Base-by-base conservation (phyloP, 1,140 invertebrate species). In the Panagrolaimus sp. region DNA sequence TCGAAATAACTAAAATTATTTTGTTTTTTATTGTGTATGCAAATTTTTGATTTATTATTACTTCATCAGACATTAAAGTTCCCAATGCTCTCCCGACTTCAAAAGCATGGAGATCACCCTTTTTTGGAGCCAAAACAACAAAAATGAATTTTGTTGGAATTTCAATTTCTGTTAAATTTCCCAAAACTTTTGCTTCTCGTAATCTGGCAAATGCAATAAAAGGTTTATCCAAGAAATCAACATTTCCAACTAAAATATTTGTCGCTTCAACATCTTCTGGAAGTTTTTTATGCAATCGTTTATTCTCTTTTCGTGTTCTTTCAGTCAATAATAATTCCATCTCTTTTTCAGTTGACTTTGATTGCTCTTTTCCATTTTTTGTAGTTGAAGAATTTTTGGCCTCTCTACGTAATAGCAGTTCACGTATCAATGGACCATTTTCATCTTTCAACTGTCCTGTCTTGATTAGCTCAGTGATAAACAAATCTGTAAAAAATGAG, bases 71-170 rank as follows among this genome's bases (percentile, higher is more conserved):
- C 92, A 98, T 96, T 5, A 98, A 85, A 0, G 95, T 98, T n/a
- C 94, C 94, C 89, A 98, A 96, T 3, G 94, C 93, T 71, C 95
- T 87, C 5, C 96, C 96, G 70, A 98, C 94, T 88, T 98, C 96
- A 82, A 96, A 93, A 84, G 94, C 96, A 78, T 91, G 90, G 64
- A 89, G 89, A 68, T 89, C 87, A 47, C 89, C 88, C 76, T 89
- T 89, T 86, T 87, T 86, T n/a, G 96, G 95, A 32, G 94, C 94
- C 14, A 98, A 87, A 73, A 97, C 86, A 38, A 98, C 88, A 82
- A 97, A 98, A 71, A 98, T 87, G 83, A 98, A 98, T 79, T 92
- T 88, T 3, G 94, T 96, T 24, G 94, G 95, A 45, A 98, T 91
- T 43, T 94, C 93, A 58, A 95, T 69, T 67, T 98, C 95, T 14